A percentile compares a stretch with the other conserved stretches of the same genome.
Evolutionary conservation across 1,140 invertebrate species (phyloP).

Genomic region (Trichonephila clavata): DNA sequence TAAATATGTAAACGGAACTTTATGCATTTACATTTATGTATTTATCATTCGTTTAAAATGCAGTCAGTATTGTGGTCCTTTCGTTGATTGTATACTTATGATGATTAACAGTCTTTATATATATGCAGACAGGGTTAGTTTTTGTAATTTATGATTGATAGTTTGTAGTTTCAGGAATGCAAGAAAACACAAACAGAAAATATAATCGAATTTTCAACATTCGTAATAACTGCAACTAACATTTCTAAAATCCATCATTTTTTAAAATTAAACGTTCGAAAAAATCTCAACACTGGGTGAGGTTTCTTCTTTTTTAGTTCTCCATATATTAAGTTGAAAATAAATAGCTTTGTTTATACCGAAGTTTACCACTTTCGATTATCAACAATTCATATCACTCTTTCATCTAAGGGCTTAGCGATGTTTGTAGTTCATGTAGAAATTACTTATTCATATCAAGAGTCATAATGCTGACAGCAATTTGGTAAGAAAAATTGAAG

Average conservation of each 20-base stretch:
- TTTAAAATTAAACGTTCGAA: neutral
- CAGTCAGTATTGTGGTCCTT: too few relatives aligned
- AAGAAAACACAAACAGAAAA: neutral
- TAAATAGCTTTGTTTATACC: constrained; percentile 35
- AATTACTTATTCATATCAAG: constrained; percentile 20
- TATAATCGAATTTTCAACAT: neutral
- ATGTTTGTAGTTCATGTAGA: neutral
- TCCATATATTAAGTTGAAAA: neutral
- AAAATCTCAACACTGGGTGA: neutral
- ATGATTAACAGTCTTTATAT: neutral
- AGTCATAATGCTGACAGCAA: neutral
- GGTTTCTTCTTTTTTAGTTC: neutral
- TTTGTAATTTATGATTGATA: neutral
- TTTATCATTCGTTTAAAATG: neutral
- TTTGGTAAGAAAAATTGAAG: neutral
- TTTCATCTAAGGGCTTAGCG: neutral
- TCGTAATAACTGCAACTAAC: neutral
- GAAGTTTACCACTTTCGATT: neutral
- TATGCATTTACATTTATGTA: too few relatives aligned
- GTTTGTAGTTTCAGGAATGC: neutral
- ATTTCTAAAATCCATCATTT: constrained; percentile 35
- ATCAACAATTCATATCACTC: constrained; percentile 28
- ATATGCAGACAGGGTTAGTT: neutral
- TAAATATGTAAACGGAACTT: too few relatives aligned
- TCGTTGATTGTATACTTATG: neutral